Evolutionary conservation across 2,888 invertebrate species (phyloP), one percentile per base, ranked within the genome.

Genomic region (Rhamphomyia laevipes): DNA sequence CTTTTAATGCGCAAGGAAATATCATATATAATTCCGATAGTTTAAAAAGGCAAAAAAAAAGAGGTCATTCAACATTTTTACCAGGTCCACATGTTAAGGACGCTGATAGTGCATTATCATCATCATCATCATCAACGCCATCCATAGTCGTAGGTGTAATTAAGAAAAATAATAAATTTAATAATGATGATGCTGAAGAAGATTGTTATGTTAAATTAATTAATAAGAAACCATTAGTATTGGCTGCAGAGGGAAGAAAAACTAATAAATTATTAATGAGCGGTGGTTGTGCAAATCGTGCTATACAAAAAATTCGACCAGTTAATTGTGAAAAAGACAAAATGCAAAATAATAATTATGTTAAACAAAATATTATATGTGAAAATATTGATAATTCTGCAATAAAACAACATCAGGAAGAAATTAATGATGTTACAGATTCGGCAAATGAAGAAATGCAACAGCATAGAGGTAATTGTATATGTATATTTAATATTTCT

Each of bases 1-100:
- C 84, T 33, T 71, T 91, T 42, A 87, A 90, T 69, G 84, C 90
- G 21, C 85, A 86, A 61, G 92, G 91, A 46, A 86, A 86, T 75
- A 86, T 91, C 42, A 84, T 91, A 52, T 91, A 86, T 70, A 86
- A 85, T 54, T 90, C 90, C 17, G 90, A 90, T 60, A 90, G 89
- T 63, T 71, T 90, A 55, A 83, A 81, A 63, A 75, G 87, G 59
- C 74, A 82, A 55, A 65, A 67, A 57, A 86, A 86, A 74, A 84
- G 83, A 52, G 82, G 85, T 15, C 86, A 88, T 62, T 86, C 87
- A 35, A 88, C 89, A 31, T 90, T 90, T 62, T 87, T 86, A 73
- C 90, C 90, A 49, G 90, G 90, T 57, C 88, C 87, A 41, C 86
- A 84, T 65, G 86, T 89, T 21, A 86, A 85, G 70, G 80, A 78